Conservation (phyloP, 2,888 invertebrate species). For the Elmis aenea region DNA sequence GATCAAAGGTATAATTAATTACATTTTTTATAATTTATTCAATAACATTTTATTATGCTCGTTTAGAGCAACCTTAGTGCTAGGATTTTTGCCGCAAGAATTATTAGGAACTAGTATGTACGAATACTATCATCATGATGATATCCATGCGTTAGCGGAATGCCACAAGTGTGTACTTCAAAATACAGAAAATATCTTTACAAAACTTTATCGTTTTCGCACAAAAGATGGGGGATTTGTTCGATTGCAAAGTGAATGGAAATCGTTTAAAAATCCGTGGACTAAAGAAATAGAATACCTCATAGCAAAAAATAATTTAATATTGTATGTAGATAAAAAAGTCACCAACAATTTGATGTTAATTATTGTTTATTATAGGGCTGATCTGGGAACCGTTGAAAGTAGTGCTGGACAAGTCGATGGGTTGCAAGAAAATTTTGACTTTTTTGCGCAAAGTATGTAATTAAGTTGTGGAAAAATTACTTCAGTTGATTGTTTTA, state of each 20-base stretch:
- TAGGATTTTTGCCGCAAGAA: slow-evolving; percentile 92
- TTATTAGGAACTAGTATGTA: slow-evolving; percentile 88
- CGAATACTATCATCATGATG: slow-evolving; percentile 83
- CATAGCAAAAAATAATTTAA: slow-evolving; percentile 78
- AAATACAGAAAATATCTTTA: slow-evolving; percentile 57
- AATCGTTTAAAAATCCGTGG: slow-evolving; percentile 90
- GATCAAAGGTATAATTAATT: slow-evolving; percentile 70
- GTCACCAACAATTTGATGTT: no score
- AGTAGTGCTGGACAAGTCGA: slow-evolving; percentile 48
- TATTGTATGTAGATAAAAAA: slow-evolving; percentile 52
- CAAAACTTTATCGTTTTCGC: slow-evolving; percentile 73
- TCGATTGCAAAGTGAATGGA: slow-evolving; percentile 78
- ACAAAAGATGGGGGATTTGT: slow-evolving; percentile 72
- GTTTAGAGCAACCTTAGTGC: slow-evolving; percentile 77
- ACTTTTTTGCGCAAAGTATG: slow-evolving; percentile 53
- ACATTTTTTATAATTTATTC: not conserved
- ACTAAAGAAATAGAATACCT: slow-evolving; percentile 91
- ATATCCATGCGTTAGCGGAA: slow-evolving; percentile 73
- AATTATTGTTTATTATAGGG: slow-evolving; percentile 35
- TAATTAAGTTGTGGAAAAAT: no score
- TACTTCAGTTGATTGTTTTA: no score
- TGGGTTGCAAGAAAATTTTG: slow-evolving; percentile 49
- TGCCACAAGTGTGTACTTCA: slow-evolving; percentile 77
- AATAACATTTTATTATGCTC: slow-evolving; percentile 19
- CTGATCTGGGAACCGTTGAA: slow-evolving; percentile 49